Evolutionary conservation across 2,113 vertebrate species (phyloP).

Genomic region (Gulo gulo): DNA sequence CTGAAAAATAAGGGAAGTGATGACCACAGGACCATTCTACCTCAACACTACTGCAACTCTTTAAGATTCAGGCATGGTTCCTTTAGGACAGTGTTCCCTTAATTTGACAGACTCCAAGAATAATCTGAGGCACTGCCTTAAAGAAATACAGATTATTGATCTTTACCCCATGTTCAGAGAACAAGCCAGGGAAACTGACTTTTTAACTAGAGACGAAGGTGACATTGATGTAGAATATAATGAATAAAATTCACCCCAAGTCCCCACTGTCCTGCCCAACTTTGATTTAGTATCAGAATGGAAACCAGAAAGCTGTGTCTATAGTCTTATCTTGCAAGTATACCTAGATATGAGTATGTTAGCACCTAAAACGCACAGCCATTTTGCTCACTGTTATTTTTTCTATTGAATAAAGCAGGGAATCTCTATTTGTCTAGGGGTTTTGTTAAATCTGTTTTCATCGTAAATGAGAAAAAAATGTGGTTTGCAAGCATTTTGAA

Average conservation of each 20-base stretch:
- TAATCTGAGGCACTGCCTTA: not conserved
- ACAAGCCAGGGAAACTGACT: not conserved
- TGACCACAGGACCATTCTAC: not conserved
- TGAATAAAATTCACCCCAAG: not conserved
- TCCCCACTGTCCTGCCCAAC: too few relatives aligned
- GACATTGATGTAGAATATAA: not conserved
- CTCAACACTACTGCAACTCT: not conserved
- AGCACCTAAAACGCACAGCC: not conserved
- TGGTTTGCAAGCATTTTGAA: slow-evolving; percentile 27
- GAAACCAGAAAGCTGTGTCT: not conserved
- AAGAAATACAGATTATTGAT: not conserved
- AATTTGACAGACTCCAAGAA: not conserved
- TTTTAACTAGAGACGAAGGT: not conserved
- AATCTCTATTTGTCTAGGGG: not conserved
- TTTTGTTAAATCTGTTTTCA: not conserved
- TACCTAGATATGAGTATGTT: not conserved
- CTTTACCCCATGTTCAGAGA: not conserved
- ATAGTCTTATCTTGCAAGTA: not conserved
- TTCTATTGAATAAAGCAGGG: not conserved
- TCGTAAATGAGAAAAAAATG: slow-evolving; percentile 15
- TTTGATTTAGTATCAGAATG: not conserved
- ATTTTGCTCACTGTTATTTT: not conserved
- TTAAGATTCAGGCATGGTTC: not conserved
- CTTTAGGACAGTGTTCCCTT: not conserved
- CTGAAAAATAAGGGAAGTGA: not conserved